Evolutionary conservation across 30 jellyfish, hydroid and myxozoan genomes (phyloP), one percentile per base, ranked within the genome.

Genomic region (Hydractinia echinata): DNA sequence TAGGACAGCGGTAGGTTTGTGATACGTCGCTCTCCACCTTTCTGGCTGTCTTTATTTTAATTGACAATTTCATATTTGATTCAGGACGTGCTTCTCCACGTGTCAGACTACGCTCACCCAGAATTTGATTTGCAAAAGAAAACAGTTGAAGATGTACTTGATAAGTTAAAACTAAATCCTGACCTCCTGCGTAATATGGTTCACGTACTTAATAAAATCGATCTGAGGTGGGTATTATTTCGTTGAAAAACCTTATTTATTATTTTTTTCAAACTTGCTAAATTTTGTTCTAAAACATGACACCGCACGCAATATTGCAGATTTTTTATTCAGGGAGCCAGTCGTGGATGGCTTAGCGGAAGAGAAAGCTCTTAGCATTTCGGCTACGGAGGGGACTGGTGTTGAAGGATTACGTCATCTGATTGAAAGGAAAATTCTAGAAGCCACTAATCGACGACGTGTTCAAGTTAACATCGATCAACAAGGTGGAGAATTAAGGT

Each of bases 21-120:
- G 19, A 58, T 58, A 58, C 15, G 19, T 64, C 39, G 44, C 44
- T 30, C 44, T 30, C 44, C 44, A 30, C 44, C 44, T 30, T 30
- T 30, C 44, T 30, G 44, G 44, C 44, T 30, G 44, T 30, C 44
- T 30, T 30, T 30, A 30, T 30, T 30, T 30, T 30, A 2, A 30
- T 30, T 30, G 44, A 30, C 44, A 30, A 30, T 30, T 30, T 30
- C 44, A 30, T 30, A 30, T 30, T 30, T 30, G 44, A 30, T 76
- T 4, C 61, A 94, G 99, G 90, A 86, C 21, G 68, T 94, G 84
- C 96, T 94, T 55, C 84, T 94, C 19, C 99, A 94, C 81, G 97
- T 94, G n/a, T 88, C 95, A 68, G 99, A 94, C 82, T 79, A 87
- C 83, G 64, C 99, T 44, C 91, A 94, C 76, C 99, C 99, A 21